These are phyloP conservation scores for Euura saliciscinereae DNA, from an alignment of 1,140 invertebrate genomes.

Conservation along the genomic window DNA sequence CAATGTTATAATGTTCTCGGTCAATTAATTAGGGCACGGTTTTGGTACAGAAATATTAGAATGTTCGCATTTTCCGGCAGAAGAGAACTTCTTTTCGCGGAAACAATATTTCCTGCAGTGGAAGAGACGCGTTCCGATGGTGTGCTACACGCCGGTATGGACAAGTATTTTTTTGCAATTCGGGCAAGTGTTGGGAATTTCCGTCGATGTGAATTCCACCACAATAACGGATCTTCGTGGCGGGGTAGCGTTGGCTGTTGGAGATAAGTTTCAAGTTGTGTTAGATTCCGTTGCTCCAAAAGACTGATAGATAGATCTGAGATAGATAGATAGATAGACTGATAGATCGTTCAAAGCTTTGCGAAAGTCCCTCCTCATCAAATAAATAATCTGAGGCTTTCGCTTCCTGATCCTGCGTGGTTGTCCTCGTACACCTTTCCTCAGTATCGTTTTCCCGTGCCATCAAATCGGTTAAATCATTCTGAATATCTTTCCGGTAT, in stretches of 20 bases:
- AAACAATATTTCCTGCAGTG: neutral
- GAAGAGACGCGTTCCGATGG: neutral
- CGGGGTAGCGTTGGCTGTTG: neutral
- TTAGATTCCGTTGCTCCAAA: neutral
- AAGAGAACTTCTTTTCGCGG: no score
- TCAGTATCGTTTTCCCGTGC: slow-evolving; percentile 1
- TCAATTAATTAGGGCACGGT: no score
- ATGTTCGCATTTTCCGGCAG: no score
- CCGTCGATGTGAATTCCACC: no score
- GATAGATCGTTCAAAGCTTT: slow-evolving; percentile 2
- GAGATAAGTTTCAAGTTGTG: slow-evolving; percentile 9
- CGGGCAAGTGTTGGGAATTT: slow-evolving; percentile 15
- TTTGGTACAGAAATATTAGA: no score
- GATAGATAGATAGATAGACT: no score
- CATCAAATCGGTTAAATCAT: neutral
- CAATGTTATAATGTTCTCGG: no score
- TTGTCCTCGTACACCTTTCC: neutral
- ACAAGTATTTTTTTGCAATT: slow-evolving; percentile 14
- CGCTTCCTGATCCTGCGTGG: slow-evolving; percentile 2
- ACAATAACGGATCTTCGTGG: slow-evolving; percentile 13
- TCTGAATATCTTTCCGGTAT: slow-evolving; percentile 3
- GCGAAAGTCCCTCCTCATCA: slow-evolving; percentile 12
- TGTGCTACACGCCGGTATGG: slow-evolving; percentile 9
- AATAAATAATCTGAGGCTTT: slow-evolving; percentile 8
- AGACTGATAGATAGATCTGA: no score